Percentiles rank a stretch among this genome's conserved stretches.
Evolutionary conservation across 2,797 vertebrate genomes (phyloP).

Genomic region (Thunnus albacares): DNA sequence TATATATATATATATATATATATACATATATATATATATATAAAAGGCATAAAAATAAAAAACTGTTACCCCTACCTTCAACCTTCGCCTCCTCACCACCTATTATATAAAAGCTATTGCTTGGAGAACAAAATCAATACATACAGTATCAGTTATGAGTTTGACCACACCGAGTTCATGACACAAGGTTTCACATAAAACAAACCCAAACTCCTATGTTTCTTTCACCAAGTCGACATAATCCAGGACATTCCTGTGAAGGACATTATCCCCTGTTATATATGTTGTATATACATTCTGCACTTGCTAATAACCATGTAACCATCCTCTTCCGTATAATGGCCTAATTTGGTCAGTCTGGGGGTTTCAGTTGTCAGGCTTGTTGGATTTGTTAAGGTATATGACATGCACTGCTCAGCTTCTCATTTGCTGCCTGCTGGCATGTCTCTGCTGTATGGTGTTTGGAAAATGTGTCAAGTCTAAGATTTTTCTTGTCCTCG

Average conservation of each 20-base stretch:
- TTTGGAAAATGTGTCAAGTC: slow-evolving; percentile 61
- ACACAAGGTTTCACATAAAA: neutral
- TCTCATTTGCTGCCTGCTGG: slow-evolving; percentile 35
- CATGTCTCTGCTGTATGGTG: slow-evolving; percentile 33
- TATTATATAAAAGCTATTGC: neutral
- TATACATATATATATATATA: neutral
- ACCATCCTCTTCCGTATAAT: neutral
- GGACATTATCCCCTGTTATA: neutral
- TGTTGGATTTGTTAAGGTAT: slow-evolving; percentile 38
- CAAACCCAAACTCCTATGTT: neutral
- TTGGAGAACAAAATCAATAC: neutral
- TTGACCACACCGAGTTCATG: slow-evolving; percentile 1
- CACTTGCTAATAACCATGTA: slow-evolving; percentile 5
- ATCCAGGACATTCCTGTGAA: slow-evolving; percentile 31
- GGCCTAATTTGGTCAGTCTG: slow-evolving; percentile 64
- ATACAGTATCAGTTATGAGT: neutral
- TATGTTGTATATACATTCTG: slow-evolving; percentile 21
- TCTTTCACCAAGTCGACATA: neutral
- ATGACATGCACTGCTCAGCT: slow-evolving; percentile 6
- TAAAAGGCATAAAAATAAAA: neutral
- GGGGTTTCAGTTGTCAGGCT: slow-evolving; percentile 25
- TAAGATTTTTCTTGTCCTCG: slow-evolving; percentile 1
- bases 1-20: no score
- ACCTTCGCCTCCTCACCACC: neutral
- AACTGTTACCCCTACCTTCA: neutral